Evolutionary conservation across 2,888 invertebrate species (phyloP).

Genomic region (Chymomyza procnemis): DNA sequence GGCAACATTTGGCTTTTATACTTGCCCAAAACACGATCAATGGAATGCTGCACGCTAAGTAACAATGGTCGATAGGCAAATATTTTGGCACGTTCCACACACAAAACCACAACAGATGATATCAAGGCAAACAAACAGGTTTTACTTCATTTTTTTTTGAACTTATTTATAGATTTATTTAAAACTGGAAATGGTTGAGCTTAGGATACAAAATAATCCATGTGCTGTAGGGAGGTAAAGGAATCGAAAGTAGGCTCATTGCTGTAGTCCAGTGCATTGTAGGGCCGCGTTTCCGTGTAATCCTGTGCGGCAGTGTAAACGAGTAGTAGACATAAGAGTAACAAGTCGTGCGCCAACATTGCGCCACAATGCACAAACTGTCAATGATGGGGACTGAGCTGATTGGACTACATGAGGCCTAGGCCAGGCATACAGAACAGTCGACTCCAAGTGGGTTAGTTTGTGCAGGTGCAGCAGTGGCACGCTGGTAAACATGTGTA

Average conservation of each 20-base stretch:
- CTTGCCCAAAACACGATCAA: background rate
- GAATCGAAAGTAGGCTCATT: slow-evolving; percentile 39
- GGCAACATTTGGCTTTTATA: background rate
- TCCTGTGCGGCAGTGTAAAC: slow-evolving; percentile 10
- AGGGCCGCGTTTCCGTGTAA: slow-evolving; percentile 17
- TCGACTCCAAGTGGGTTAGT: slow-evolving; percentile 59
- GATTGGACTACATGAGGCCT: background rate
- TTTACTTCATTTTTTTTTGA: background rate
- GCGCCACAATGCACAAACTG: slow-evolving; percentile 18
- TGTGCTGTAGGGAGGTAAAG: slow-evolving; percentile 34
- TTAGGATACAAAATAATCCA: slow-evolving; percentile 33
- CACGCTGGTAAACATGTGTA: slow-evolving; percentile 8
- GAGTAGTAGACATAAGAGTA: background rate
- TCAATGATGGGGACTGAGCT: slow-evolving; percentile 13
- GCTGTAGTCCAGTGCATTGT: slow-evolving; percentile 19
- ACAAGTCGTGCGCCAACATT: slow-evolving; percentile 21
- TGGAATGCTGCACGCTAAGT: background rate
- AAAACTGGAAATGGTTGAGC: background rate
- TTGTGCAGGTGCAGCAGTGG: slow-evolving; percentile 57
- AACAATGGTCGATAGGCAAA: background rate
- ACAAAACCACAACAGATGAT: background rate
- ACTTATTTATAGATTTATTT: background rate
- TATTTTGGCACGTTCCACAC: background rate
- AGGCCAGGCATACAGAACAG: slow-evolving; percentile 1
- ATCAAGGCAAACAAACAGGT: background rate